phyloP scores from a whole-genome alignment of 2,888 invertebrate genomes.

The Ametastegia equiseti region DNA sequence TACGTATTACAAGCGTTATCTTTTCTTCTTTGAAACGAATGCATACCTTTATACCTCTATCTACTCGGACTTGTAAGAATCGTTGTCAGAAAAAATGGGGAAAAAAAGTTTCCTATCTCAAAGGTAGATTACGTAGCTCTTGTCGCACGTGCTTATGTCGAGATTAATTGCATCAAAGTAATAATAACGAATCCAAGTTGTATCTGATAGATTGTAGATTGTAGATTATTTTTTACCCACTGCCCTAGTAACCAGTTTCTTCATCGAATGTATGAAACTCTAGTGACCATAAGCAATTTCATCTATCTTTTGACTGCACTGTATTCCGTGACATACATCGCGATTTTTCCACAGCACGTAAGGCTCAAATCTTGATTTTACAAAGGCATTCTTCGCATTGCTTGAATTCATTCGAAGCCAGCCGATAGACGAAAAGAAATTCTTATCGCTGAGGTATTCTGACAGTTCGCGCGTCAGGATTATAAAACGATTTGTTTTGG shows the following conservation, averaged over 20 bases:
- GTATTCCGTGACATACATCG: too few relatives aligned
- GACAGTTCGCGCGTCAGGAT: slow-evolving; percentile 8
- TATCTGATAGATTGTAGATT: slow-evolving; percentile 32
- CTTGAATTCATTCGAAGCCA: not conserved
- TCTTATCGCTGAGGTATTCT: slow-evolving; percentile 18
- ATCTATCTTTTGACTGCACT: not conserved
- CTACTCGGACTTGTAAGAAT: not conserved
- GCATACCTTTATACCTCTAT: too few relatives aligned
- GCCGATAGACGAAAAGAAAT: not conserved
- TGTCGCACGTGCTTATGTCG: not conserved
- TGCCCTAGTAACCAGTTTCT: slow-evolving; percentile 9
- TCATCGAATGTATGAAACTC: not conserved
- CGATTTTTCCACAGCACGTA: too few relatives aligned
- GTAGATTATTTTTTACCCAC: slow-evolving; percentile 38
- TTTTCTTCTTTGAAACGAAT: not conserved
- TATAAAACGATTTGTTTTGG: slow-evolving; percentile 28
- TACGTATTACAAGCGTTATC: not conserved
- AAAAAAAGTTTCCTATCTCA: slow-evolving; percentile 14
- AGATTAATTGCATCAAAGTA: slow-evolving; percentile 32
- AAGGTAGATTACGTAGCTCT: not conserved
- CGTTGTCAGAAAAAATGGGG: not conserved
- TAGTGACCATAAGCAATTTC: not conserved
- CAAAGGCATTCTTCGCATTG: not conserved
- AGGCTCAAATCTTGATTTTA: not conserved
- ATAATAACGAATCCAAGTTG: not conserved